Base-by-base conservation (phyloP, 2,888 invertebrate genomes). In the Macroteleia sp. region DNA sequence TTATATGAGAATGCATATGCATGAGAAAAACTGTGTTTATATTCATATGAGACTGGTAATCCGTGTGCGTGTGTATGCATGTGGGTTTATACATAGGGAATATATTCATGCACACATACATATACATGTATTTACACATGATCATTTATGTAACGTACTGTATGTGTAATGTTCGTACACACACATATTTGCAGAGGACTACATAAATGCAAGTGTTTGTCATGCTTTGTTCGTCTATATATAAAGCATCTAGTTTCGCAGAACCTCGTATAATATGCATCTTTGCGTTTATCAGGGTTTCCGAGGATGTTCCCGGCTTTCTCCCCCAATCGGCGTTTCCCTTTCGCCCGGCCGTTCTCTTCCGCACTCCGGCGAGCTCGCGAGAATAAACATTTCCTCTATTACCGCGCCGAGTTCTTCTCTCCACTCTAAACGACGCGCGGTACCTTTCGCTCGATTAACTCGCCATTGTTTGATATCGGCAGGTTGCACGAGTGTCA, bases 391-490 rank as follows among this genome's bases (percentile, higher is more conserved):
- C 52, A 70, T 70, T 70, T 59, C 59, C 70, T 61, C 67, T 67
- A 50, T 52, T 61, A 44, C 48, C 22, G 57, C 59, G 61, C 39
- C 36, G 59, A 41, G 39, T 66, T 57, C 74, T 64, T 57, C 70
- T 57, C 34, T 50, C 52, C 46, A 10, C 32, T 14, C 12, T 30
- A 20, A 30, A 34, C 28, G 22, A 25, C 25, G 30, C 28, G 44
- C 52, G 42, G 52, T 44, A 32, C 44, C 59, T 66, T 41, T 66
- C 66, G 66, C 66, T 59, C 77, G 70, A 71, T 77, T 70, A 77
- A 70, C 54, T 71, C 61, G 52, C 70, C 48, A 66, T 71, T 77
- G 77, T 77, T 71, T 54, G 59, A 59, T 59, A 70, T 71, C 62
- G 59, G 59, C 64, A 41, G 57, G 59, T 56, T 50, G 22, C 59